These are phyloP conservation scores for Hippoglossus stenolepis DNA, from an alignment of 2,113 vertebrate genomes.

Conservation along the genomic window DNA sequence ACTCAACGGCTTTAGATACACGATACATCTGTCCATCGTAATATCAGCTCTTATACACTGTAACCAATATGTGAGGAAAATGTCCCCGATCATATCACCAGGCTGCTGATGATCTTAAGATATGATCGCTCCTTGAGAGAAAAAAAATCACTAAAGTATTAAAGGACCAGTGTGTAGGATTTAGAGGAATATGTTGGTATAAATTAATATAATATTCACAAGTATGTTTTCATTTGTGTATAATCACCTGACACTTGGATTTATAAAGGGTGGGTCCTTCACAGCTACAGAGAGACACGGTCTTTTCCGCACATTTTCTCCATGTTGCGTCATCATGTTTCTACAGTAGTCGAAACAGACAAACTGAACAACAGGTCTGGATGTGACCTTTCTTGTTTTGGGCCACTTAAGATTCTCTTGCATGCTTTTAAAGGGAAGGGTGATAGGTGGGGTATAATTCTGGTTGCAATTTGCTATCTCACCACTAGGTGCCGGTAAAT, in stretches of 20 bases:
- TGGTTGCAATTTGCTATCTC: not conserved
- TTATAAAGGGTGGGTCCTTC: too few species aligned
- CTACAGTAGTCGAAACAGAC: too few species aligned
- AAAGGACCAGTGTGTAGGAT: slow-evolving; percentile 4
- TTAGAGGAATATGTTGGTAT: not conserved
- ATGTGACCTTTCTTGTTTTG: not conserved
- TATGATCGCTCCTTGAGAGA: not conserved
- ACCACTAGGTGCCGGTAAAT: not conserved
- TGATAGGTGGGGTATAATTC: not conserved
- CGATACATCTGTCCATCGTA: slow-evolving; percentile 21
- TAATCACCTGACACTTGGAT: not conserved
- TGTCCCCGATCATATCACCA: not conserved
- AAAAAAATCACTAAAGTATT: not conserved
- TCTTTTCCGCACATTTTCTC: too few species aligned
- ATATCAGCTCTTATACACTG: slow-evolving; percentile 27
- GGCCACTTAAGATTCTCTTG: not conserved
- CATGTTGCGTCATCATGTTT: too few species aligned
- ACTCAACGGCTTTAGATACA: slow-evolving; percentile 34
- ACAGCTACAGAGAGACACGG: too few species aligned
- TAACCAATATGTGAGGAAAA: slow-evolving; percentile 28
- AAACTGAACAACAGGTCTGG: too few species aligned
- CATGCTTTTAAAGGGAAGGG: not conserved
- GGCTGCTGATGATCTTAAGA: slow-evolving; percentile 18
- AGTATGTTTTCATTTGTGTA: not conserved
- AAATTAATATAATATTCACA: not conserved